Base-by-base conservation (phyloP, 2,113 vertebrate species). In the Lepus europaeus region DNA sequence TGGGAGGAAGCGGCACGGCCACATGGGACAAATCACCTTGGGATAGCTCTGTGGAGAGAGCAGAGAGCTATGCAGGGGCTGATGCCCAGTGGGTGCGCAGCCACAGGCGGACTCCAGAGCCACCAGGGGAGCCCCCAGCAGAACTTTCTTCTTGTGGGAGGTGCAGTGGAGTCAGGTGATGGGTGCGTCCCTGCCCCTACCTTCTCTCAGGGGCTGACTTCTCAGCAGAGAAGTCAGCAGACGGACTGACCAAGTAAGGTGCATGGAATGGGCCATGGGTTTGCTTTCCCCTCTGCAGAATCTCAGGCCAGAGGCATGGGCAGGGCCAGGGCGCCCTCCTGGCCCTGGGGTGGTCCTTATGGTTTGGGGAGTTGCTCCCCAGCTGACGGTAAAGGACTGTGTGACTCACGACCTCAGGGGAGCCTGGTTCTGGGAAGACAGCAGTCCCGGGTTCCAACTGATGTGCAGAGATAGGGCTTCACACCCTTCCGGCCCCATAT, bases 241-340 rank as follows among this genome's bases (percentile, higher is more conserved):
- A 83, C 29, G 39, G 22, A 53, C 63, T 9, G 63, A 33, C 77
- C 0, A 4, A 0, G 2, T 45, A 59, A 39, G 33, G 20, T 17
- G 20, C 31, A 59, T 2, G 49, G 49, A 88, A 81, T 36, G 3
- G 29, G 31, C 33, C 9, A 10, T 64, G 77, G 36, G 39, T 80
- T 59, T 87, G 74, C 29, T 70, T 87, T 90, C 31, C 39, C 87
- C n/a, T 89, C 29, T 91, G 59, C 20, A 74, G 93, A 83, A 56
- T 36, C n/a, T 2, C 39, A 23, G 69, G 83, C 56, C 79, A 79
- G 84, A 78, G 63, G 76, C 39, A 76, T 91, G 64, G 59, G 14
- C 5, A 1, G 49, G 39, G 23, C 17, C 45, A 91, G 19, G 9
- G 11, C 11, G n/a, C 45, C 53, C 69, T 49, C 22, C 45, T 17